These are phyloP conservation scores for Dolomedes plantarius DNA, from an alignment of 2,888 invertebrate genomes.

Conservation along the genomic window DNA sequence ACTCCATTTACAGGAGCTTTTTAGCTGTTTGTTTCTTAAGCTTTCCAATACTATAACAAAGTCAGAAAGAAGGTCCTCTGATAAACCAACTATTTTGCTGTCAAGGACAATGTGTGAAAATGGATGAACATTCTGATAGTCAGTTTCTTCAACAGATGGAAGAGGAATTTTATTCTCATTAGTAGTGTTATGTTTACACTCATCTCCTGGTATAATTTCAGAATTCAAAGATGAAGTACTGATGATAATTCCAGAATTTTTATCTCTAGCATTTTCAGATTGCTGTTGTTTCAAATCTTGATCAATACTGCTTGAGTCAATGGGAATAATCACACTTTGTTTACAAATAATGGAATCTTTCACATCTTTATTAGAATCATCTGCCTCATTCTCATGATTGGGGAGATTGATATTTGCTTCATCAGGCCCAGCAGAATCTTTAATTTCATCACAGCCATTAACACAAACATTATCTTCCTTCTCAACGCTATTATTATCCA, in stretches of 20 bases:
- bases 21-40: slow-evolving; percentile 55
- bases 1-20: slow-evolving; percentile 53
- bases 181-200: not conserved
- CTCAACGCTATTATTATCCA: not conserved
- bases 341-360: not conserved
- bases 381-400: not conserved
- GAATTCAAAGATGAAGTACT: not conserved
- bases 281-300: too few relatives aligned
- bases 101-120: slow-evolving; percentile 63
- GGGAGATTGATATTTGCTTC: not conserved
- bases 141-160: not conserved
- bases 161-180: not conserved
- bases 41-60: slow-evolving; percentile 65
- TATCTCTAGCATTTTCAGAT: not conserved
- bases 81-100: slow-evolving; percentile 38
- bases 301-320: too few relatives aligned
- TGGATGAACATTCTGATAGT: not conserved
- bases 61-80: slow-evolving; percentile 44
- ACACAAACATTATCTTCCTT: not conserved
- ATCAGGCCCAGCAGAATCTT: not conserved
- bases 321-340: not conserved
- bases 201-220: not conserved
- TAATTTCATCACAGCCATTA: not conserved
- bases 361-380: not conserved
- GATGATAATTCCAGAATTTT: not conserved